Percentiles rank a stretch among this genome's conserved stretches.
These are phyloP conservation scores for Aethes cnicana DNA, from an alignment of 2,888 invertebrate genomes.

Conservation along the genomic window DNA sequence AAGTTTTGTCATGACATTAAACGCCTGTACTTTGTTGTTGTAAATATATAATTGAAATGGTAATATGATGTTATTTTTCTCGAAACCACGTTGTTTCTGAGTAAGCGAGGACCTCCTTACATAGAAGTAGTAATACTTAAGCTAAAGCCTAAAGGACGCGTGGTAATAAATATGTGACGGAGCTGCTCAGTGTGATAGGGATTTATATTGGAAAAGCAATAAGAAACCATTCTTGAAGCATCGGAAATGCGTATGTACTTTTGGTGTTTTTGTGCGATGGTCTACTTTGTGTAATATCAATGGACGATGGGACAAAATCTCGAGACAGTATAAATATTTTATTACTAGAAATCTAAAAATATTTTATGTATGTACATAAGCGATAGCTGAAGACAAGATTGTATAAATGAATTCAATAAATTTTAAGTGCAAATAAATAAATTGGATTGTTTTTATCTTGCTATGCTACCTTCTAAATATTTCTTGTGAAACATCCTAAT, in stretches of 20 bases:
- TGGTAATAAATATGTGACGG: too few relatives aligned
- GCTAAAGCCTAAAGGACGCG: too few relatives aligned
- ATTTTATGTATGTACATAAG: constrained; percentile 71
- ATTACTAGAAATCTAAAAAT: constrained; percentile 62
- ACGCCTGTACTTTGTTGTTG: constrained; percentile 58
- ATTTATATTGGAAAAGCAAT: too few relatives aligned
- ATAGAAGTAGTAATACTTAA: too few relatives aligned
- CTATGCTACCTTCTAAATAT: not conserved
- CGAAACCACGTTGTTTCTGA: constrained; percentile 4
- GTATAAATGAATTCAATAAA: constrained; percentile 67
- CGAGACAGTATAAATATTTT: constrained; percentile 56
- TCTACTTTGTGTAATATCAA: constrained; percentile 15
- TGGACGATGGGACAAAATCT: constrained; percentile 9
- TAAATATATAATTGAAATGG: constrained; percentile 50
- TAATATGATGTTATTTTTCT: constrained; percentile 24
- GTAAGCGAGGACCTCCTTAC: constrained; percentile 7
- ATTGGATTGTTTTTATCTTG: constrained; percentile 37
- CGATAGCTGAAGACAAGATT: constrained; percentile 65
- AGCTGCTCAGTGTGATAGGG: too few relatives aligned
- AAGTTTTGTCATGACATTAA: constrained; percentile 61
- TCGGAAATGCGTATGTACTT: too few relatives aligned
- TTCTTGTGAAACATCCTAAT: too few relatives aligned
- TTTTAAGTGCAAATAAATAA: constrained; percentile 53
- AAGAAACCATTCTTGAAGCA: too few relatives aligned
- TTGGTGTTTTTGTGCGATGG: constrained; percentile 8